Conservation (phyloP, 2,888 invertebrate species). For the Sphecodes monilicornis region DNA sequence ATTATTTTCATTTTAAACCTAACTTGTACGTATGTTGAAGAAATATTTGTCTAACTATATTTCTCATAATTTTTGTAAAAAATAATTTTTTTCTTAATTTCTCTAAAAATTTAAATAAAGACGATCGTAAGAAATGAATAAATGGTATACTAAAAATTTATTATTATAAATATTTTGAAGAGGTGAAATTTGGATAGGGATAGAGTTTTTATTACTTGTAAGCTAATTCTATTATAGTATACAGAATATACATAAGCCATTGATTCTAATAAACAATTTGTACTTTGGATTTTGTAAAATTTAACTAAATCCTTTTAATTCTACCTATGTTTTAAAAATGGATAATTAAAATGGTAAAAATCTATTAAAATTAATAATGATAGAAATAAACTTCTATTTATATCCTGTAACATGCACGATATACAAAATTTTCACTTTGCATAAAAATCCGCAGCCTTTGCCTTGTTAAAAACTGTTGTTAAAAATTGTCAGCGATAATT, state of each 20-base stretch:
- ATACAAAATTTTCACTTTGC: neutral
- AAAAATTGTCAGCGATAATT: neutral
- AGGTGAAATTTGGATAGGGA: too few relatives aligned
- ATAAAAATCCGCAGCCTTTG: neutral
- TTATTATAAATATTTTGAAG: neutral
- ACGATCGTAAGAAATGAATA: neutral
- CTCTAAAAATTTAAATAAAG: neutral
- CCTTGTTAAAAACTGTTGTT: neutral
- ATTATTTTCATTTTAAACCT: neutral
- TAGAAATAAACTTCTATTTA: neutral
- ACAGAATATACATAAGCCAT: neutral
- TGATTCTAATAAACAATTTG: neutral
- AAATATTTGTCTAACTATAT: too few relatives aligned
- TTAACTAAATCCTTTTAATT: neutral
- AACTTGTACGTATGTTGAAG: neutral
- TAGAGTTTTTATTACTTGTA: too few relatives aligned
- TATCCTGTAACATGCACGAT: neutral
- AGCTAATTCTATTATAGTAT: neutral
- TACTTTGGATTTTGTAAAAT: neutral
- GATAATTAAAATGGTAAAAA: too few relatives aligned
- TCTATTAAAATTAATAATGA: neutral
- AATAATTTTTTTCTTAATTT: neutral
- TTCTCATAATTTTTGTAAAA: neutral
- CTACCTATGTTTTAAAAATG: neutral
- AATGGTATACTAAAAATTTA: neutral